Evolutionary conservation across 2,797 vertebrate species (phyloP).

Genomic region (Acestrorhynchus altus): DNA sequence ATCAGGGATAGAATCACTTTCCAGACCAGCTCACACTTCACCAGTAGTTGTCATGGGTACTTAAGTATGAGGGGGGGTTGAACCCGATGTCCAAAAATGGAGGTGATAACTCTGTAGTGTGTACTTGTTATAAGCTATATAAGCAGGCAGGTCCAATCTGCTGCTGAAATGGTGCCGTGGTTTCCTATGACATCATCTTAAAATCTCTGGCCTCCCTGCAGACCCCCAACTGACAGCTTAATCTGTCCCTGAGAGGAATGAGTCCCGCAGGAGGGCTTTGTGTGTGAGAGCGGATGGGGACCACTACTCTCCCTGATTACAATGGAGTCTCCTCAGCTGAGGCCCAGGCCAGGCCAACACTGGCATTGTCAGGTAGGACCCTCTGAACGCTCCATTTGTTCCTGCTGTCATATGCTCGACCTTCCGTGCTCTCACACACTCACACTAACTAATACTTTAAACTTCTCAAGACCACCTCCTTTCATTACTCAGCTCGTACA

Average conservation of each 20-base stretch:
- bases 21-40: no score
- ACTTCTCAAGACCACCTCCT: neutral
- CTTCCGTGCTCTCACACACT: neutral
- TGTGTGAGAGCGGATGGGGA: conserved; percentile 35
- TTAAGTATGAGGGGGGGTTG: no score
- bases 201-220: neutral
- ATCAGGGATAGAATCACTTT: no score
- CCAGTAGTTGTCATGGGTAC: no score
- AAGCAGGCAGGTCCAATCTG: neutral
- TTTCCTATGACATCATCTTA: conserved; percentile 42
- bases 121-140: neutral
- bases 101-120: no score
- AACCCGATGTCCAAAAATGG: no score
- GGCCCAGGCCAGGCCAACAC: conserved; percentile 7
- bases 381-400: conserved; percentile 17
- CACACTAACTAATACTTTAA: neutral
- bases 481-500: neutral
- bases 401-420: neutral
- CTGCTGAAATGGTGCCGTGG: conserved; percentile 4
- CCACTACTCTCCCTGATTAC: conserved; percentile 37
- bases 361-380: conserved; percentile 34
- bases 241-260: conserved; percentile 34
- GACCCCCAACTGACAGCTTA: conserved; percentile 51
- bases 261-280: conserved; percentile 52
- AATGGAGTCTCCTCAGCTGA: conserved; percentile 38